These are phyloP conservation scores for Molothrus ater DNA, from an alignment of 2,797 vertebrate species.

Conservation along the genomic window DNA sequence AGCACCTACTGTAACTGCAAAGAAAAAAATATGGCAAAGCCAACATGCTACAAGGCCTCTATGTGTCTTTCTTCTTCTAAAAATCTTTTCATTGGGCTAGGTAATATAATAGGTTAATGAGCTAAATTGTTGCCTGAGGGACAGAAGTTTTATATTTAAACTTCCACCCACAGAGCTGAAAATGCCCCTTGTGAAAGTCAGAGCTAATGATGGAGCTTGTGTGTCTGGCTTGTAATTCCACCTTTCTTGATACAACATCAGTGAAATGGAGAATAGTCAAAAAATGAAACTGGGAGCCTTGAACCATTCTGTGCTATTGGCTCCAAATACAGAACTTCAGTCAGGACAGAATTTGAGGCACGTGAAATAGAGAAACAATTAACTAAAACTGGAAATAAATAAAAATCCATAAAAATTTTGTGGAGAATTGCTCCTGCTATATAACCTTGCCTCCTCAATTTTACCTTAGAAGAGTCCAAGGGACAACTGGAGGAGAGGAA, in stretches of 20 bases:
- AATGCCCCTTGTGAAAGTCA: slow-evolving; percentile 14
- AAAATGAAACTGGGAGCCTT: not conserved
- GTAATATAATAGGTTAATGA: slow-evolving; percentile 43
- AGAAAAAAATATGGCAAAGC: slow-evolving; percentile 27
- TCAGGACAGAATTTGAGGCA: not conserved
- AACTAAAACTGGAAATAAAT: not conserved
- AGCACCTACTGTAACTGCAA: slow-evolving; percentile 28
- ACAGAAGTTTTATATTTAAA: slow-evolving; percentile 15
- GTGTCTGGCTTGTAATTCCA: not conserved
- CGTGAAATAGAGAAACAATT: not conserved
- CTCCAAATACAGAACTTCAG: not conserved
- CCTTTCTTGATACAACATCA: not conserved
- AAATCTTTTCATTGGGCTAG: slow-evolving; percentile 22
- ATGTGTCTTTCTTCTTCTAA: not conserved
- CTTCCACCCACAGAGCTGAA: not conserved
- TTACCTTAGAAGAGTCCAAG: not conserved
- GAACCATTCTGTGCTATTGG: not conserved
- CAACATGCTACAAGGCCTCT: slow-evolving; percentile 17
- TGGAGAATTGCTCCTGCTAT: not conserved
- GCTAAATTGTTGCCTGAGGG: slow-evolving; percentile 42
- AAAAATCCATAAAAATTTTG: not conserved
- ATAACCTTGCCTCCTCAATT: not conserved
- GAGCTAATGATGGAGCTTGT: not conserved
- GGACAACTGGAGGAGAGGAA: not conserved
- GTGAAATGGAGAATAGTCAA: not conserved